Evolutionary conservation across 2,113 vertebrate species (phyloP).

Genomic region (Anseranas semipalmata): DNA sequence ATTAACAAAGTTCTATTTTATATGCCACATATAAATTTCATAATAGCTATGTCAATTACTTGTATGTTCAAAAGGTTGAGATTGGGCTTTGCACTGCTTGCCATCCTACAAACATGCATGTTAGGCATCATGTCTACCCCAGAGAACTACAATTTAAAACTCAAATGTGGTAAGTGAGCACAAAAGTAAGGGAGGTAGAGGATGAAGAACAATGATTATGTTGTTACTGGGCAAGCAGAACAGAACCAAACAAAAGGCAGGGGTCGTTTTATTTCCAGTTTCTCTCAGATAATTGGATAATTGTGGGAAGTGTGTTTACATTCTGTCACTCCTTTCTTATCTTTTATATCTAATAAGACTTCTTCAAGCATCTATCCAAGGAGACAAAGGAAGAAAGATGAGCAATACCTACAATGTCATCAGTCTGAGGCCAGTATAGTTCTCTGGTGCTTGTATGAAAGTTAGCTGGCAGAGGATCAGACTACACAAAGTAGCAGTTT

Average conservation of each 20-base stretch:
- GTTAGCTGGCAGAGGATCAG: not conserved
- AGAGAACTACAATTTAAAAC: not conserved
- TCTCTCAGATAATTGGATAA: not conserved
- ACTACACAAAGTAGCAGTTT: not conserved
- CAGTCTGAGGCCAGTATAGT: not conserved
- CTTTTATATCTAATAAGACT: not conserved
- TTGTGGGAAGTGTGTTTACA: not conserved
- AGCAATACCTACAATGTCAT: not conserved
- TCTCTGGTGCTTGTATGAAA: not conserved
- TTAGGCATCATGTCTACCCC: not conserved
- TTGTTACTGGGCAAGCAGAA: not conserved
- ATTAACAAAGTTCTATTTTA: no score
- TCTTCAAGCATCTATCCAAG: not conserved
- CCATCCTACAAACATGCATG: not conserved
- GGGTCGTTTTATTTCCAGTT: not conserved
- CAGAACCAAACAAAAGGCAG: not conserved
- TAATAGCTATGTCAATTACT: not conserved
- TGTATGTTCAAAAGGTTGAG: not conserved
- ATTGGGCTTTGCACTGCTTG: not conserved
- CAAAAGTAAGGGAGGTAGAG: not conserved
- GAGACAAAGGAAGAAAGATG: not conserved
- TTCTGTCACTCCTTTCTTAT: not conserved
- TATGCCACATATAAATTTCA: not conserved
- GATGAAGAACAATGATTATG: not conserved
- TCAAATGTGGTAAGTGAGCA: not conserved